Conservation (phyloP, 2,113 vertebrate genomes). For the Lampris megalopsis region DNA sequence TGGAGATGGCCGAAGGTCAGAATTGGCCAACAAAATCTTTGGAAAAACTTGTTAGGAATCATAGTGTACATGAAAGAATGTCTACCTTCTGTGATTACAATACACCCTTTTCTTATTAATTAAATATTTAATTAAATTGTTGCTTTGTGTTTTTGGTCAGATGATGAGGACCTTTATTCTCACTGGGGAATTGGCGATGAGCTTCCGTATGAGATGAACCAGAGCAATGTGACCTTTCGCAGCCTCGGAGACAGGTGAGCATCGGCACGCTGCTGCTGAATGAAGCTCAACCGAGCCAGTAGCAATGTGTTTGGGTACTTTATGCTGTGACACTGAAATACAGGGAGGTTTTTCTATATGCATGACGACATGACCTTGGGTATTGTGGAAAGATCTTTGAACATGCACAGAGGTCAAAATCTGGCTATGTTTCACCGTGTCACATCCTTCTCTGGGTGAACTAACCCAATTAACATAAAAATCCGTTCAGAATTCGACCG, state of each 20-base stretch:
- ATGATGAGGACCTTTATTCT: conserved; percentile 74
- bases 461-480: too few relatives aligned
- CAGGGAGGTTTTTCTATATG: too few relatives aligned
- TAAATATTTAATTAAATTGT: neutral
- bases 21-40: neutral
- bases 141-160: conserved; percentile 41
- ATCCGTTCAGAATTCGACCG: too few relatives aligned
- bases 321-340: too few relatives aligned
- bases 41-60: neutral
- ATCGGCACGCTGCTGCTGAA: too few relatives aligned
- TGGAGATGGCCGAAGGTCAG: conserved; percentile 84
- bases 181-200: conserved; percentile 71
- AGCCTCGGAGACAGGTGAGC: conserved; percentile 69
- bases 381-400: too few relatives aligned
- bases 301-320: too few relatives aligned
- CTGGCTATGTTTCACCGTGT: too few relatives aligned
- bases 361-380: too few relatives aligned
- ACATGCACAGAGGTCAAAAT: too few relatives aligned
- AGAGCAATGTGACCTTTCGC: conserved; percentile 55
- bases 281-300: too few relatives aligned
- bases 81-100: neutral
- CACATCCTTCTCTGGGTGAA: too few relatives aligned
- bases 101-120: neutral
- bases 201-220: conserved; percentile 61
- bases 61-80: neutral